Conservation (phyloP, 2,797 vertebrate genomes). For the Takifugu ocellatus region DNA sequence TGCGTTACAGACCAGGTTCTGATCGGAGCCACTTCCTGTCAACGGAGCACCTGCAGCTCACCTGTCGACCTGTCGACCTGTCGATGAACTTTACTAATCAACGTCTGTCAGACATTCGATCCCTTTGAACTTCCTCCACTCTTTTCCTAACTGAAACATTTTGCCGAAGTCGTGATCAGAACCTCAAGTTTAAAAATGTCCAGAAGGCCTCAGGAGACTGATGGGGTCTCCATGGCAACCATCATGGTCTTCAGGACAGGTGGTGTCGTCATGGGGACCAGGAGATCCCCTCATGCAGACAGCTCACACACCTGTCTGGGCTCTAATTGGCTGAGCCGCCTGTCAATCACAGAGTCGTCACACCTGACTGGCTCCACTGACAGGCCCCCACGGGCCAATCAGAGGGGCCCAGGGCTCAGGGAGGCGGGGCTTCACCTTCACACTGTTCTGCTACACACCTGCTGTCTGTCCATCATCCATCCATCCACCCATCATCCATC, state of each 20-base stretch:
- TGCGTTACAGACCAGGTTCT: background rate
- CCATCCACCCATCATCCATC: too few species aligned
- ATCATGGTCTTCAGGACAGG: slow-evolving; percentile 16
- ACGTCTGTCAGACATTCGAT: too few species aligned
- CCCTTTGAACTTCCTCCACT: too few species aligned
- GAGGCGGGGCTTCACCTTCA: slow-evolving; percentile 29
- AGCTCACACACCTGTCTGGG: slow-evolving; percentile 6
- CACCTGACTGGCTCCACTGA: slow-evolving; percentile 62
- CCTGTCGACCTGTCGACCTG: too few species aligned
- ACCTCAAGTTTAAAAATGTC: background rate
- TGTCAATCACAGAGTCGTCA: slow-evolving; percentile 62
- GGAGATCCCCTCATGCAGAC: slow-evolving; percentile 26
- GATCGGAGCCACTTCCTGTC: background rate
- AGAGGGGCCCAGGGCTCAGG: slow-evolving; percentile 50
- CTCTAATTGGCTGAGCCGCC: slow-evolving; percentile 63
- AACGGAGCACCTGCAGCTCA: too few species aligned
- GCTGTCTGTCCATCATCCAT: background rate
- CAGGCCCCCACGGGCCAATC: slow-evolving; percentile 64
- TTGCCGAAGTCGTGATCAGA: background rate
- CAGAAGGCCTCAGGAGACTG: background rate
- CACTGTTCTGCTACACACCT: slow-evolving; percentile 19
- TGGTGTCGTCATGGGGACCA: slow-evolving; percentile 23
- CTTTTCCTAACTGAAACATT: background rate
- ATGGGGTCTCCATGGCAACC: slow-evolving; percentile 32
- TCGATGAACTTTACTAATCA: too few species aligned